Evolutionary conservation across 2,888 invertebrate species (phyloP), one percentile per base, ranked within the genome.

Genomic region (Seira ritae): DNA sequence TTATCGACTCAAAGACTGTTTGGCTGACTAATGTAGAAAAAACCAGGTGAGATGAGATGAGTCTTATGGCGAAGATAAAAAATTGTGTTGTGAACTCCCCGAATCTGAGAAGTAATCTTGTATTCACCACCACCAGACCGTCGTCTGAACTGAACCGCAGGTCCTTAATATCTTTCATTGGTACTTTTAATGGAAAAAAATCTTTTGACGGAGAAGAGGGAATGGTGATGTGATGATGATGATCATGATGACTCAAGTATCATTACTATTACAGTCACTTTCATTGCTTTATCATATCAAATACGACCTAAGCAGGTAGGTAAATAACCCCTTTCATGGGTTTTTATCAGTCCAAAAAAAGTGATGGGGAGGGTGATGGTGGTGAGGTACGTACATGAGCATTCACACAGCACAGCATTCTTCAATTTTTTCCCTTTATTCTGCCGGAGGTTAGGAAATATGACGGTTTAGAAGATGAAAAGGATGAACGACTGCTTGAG

Each of bases 191-290:
- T 31, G 31, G 31, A 31, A 31, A 31, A 31, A 31, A 31, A 31
- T 31, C 31, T 31, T 31, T 31, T 31, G 15, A 68, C n/a, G 17
- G 69, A 20, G 69, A 31, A 19, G 10, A 77, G 55, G 69, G 37
- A 46, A 22, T 17, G 8, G 31, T 68, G 15, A 22, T 37, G n/a
- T 62, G 62, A 62, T 62, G 62, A 73, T 73, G 19, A 17, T 62
- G 72, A 65, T 17, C 42, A 75, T 50, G 76, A 76, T 76, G 76
- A 75, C 23, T 70, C 76, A 76, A 76, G 68, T 69, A 76, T 31
- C 76, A 68, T 76, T 68, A 75, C 46, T 50, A 75, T 24, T 31
- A 31, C 67, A 23, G 55, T 76, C 68, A 22, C 24, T 17, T 65
- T 19, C 50, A 75, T 23, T 17, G 23, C 67, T 55, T 55, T 55